Percentiles rank a stretch among this genome's conserved stretches.
Conservation (phyloP, 2,113 vertebrate genomes). For the Brachionichthys hirsutus region DNA sequence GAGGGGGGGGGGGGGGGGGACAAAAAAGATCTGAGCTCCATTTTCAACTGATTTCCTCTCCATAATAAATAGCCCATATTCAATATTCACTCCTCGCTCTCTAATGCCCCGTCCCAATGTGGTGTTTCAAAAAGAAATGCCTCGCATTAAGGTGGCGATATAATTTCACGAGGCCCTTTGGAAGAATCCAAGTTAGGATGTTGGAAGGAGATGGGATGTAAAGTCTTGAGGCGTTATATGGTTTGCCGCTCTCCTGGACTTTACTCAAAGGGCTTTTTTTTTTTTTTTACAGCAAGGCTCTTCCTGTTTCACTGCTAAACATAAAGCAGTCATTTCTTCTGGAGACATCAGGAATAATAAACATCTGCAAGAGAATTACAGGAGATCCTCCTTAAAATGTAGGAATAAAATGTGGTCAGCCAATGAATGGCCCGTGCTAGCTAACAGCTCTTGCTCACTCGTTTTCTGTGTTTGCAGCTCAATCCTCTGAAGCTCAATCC, state of each 20-base stretch:
- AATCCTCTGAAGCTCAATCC: too few species aligned
- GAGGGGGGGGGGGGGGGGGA: too few species aligned
- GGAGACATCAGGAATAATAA: background rate
- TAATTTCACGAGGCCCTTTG: slow-evolving; percentile 13
- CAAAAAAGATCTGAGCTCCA: background rate
- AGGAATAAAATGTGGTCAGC: too few species aligned
- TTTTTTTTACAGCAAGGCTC: background rate
- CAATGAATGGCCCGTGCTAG: too few species aligned
- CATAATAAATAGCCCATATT: background rate
- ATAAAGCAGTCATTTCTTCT: background rate
- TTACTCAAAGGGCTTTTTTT: background rate
- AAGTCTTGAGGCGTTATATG: background rate
- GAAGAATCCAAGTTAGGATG: slow-evolving; percentile 4
- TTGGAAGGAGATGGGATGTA: slow-evolving; percentile 10
- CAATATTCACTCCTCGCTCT: slow-evolving; percentile 9
- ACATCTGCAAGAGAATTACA: background rate
- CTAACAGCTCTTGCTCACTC: too few species aligned
- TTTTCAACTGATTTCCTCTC: background rate
- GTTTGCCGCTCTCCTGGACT: background rate
- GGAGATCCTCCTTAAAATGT: too few species aligned
- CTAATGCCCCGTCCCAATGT: background rate
- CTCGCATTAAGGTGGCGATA: slow-evolving; percentile 12
- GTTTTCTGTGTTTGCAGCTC: too few species aligned
- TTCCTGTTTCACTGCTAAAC: slow-evolving; percentile 9
- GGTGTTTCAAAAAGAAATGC: slow-evolving; percentile 11